These are phyloP conservation scores for Siniperca chuatsi DNA, from an alignment of 2,113 vertebrate species.

Conservation along the genomic window DNA sequence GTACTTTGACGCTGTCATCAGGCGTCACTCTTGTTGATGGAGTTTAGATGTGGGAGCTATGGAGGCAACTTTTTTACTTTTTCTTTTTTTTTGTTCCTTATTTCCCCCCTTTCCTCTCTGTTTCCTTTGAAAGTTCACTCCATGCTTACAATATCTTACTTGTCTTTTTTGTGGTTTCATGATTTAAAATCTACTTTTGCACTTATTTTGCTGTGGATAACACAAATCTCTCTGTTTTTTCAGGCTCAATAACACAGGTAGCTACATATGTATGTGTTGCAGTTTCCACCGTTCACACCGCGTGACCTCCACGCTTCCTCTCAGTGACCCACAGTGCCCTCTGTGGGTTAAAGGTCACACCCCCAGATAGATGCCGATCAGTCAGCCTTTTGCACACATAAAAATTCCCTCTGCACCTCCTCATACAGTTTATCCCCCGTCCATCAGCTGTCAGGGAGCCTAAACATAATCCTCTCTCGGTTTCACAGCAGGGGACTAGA, in stretches of 20 bases:
- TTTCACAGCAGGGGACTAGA: not conserved
- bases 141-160: not conserved
- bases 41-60: not conserved
- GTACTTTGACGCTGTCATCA: constrained; percentile 49
- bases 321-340: constrained; percentile 38
- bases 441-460: constrained; percentile 4
- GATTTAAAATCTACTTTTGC: not conserved
- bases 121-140: not conserved
- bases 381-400: not conserved
- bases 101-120: not conserved
- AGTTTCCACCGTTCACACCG: constrained; percentile 6
- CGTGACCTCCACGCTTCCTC: constrained; percentile 52
- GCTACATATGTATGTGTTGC: constrained; percentile 18
- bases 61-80: not conserved
- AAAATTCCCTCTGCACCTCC: constrained; percentile 9
- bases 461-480: constrained; percentile 25
- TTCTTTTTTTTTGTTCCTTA: not conserved
- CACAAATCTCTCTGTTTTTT: not conserved
- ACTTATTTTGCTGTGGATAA: not conserved
- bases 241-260: not conserved
- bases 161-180: not conserved
- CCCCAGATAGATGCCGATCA: constrained; percentile 45
- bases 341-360: constrained; percentile 56
- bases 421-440: not conserved
- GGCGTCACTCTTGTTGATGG: constrained; percentile 8